Conservation (phyloP, 2,888 invertebrate species). For the Sinhomidia bicolor region DNA sequence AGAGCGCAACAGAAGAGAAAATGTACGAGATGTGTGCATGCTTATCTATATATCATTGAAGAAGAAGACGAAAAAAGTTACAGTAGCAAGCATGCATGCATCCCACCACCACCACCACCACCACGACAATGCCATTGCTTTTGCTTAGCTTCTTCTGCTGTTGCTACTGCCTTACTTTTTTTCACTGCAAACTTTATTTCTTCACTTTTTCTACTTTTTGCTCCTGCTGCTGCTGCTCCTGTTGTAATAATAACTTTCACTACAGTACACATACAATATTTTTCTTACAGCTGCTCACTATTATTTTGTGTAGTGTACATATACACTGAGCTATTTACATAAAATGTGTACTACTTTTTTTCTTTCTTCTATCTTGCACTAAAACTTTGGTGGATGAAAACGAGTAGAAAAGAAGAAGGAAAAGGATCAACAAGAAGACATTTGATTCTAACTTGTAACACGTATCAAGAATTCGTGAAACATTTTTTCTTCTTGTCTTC, state of each 20-base stretch:
- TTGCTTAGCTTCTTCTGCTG: not conserved
- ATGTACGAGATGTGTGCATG: not conserved
- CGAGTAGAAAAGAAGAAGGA: not conserved
- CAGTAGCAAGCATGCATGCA: not conserved
- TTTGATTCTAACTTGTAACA: constrained; percentile 54
- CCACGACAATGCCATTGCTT: not conserved
- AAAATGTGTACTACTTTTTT: too few relatives aligned
- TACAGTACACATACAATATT: not conserved
- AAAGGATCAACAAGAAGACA: constrained; percentile 64
- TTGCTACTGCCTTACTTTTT: too few relatives aligned
- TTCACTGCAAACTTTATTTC: too few relatives aligned
- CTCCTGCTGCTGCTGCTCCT: not conserved
- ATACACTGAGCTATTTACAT: constrained; percentile 12
- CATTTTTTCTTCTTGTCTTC: constrained; percentile 45
- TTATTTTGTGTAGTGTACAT: not conserved
- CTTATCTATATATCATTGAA: not conserved
- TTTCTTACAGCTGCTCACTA: constrained; percentile 1
- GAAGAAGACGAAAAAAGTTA: not conserved
- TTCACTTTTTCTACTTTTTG: not conserved
- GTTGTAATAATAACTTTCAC: constrained; percentile 34
- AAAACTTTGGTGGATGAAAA: constrained; percentile 8
- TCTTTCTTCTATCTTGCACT: not conserved
- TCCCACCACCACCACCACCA: not conserved
- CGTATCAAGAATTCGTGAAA: constrained; percentile 59
- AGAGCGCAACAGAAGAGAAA: constrained; percentile 41